Conservation (phyloP, 2,797 vertebrate species). For the Tenualosa thibaudeaui region DNA sequence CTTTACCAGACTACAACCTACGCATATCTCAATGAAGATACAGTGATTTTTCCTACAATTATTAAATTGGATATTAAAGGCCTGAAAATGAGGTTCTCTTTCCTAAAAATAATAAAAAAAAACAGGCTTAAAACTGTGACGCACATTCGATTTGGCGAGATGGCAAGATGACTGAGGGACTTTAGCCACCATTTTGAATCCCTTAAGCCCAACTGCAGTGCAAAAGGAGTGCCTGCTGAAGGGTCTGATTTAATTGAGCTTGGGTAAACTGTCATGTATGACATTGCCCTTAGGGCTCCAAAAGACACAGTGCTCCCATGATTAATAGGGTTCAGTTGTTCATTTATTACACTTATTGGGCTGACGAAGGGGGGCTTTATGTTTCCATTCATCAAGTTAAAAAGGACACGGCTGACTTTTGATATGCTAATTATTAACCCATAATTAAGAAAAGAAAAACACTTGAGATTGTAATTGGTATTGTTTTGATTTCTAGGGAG, state of each 20-base stretch:
- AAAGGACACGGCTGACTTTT: constrained; percentile 54
- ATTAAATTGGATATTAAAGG: no score
- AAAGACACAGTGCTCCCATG: constrained; percentile 66
- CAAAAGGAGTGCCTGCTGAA: constrained; percentile 49
- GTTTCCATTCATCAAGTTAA: constrained; percentile 65
- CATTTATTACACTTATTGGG: constrained; percentile 60
- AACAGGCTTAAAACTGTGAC: background rate
- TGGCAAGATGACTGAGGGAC: background rate
- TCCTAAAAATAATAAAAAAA: no score
- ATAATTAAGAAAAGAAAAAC: constrained; percentile 62
- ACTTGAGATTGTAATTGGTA: constrained; percentile 34
- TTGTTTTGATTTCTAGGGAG: background rate
- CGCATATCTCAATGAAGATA: no score
- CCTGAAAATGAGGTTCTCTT: no score
- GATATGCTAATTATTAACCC: constrained; percentile 63
- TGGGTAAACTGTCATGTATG: constrained; percentile 67
- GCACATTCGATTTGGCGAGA: background rate
- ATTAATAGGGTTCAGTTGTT: constrained; percentile 68
- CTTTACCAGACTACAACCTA: background rate
- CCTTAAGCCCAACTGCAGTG: constrained; percentile 50
- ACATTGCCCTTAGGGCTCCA: constrained; percentile 70
- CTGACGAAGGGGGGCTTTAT: constrained; percentile 70
- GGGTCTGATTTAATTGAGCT: constrained; percentile 63
- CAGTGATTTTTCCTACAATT: no score
- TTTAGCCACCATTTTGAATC: constrained; percentile 54